A percentile compares a stretch with the other conserved stretches of the same genome.
Conservation (phyloP, 2,113 vertebrate species). For the Gymnarchus niloticus region DNA sequence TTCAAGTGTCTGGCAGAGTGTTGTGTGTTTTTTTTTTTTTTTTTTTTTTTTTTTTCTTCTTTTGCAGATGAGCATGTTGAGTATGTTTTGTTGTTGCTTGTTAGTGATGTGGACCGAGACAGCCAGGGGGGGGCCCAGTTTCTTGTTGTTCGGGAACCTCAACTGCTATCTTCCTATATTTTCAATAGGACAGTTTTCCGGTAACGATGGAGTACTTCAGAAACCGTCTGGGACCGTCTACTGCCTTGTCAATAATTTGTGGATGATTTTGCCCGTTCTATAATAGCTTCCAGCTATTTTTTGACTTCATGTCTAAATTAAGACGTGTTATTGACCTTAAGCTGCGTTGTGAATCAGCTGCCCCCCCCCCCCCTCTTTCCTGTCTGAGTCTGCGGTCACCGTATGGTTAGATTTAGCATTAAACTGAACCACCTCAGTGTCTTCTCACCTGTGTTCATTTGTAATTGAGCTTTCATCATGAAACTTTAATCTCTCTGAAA, state of each 20-base stretch:
- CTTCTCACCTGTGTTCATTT: conserved; percentile 17
- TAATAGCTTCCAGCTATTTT: background rate
- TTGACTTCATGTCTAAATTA: background rate
- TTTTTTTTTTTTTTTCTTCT: background rate
- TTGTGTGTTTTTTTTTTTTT: background rate
- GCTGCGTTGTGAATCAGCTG: background rate
- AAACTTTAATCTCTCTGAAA: background rate
- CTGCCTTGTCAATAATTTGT: background rate
- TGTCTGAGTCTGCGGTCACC: background rate
- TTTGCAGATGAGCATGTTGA: background rate
- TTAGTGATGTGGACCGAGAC: background rate
- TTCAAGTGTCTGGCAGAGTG: too few species aligned
- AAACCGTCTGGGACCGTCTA: background rate
- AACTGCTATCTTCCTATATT: background rate
- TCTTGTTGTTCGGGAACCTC: background rate
- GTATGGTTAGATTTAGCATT: conserved; percentile 12
- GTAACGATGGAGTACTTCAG: background rate
- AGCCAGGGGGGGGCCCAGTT: background rate
- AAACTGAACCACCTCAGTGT: conserved; percentile 30
- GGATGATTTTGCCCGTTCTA: background rate
- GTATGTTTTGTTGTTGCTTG: background rate
- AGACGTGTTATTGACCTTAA: background rate
- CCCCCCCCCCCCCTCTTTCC: background rate
- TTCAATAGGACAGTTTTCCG: background rate
- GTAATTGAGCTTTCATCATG: background rate